Conservation (phyloP, 2,797 vertebrate genomes). For the Anas georgica region DNA sequence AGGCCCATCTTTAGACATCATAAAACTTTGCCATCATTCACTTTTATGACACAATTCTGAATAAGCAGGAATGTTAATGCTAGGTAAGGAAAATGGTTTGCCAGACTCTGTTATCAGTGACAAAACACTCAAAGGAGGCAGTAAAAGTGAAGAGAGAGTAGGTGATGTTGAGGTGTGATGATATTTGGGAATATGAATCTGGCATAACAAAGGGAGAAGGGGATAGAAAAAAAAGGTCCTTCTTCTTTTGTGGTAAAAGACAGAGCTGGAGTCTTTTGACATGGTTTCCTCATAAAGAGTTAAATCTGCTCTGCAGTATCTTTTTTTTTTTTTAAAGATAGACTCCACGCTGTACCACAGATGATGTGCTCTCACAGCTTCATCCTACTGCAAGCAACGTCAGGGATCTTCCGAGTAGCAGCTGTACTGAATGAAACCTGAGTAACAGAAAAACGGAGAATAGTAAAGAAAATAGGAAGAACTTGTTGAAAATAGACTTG, state of each 20-base stretch:
- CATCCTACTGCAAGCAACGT: neutral
- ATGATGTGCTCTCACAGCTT: neutral
- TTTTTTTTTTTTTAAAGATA: neutral
- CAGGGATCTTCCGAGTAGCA: neutral
- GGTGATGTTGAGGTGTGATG: constrained; percentile 28
- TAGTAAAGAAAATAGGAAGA: constrained; percentile 24
- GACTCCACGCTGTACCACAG: accelerated
- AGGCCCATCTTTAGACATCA: neutral
- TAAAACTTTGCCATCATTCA: neutral
- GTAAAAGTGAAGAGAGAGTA: neutral
- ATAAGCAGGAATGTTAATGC: neutral
- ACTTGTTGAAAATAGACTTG: neutral
- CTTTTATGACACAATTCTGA: constrained; percentile 2
- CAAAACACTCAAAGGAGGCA: neutral
- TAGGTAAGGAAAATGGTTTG: constrained; percentile 19
- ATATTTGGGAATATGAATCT: neutral
- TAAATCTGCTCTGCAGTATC: neutral
- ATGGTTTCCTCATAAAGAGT: neutral
- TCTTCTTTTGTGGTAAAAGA: neutral
- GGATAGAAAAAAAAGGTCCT: neutral
- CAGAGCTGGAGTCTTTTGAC: neutral
- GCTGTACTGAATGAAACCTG: neutral
- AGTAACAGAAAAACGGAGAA: neutral
- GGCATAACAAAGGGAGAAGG: neutral
- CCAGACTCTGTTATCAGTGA: constrained; percentile 25